A percentile compares a stretch with the other conserved stretches of the same genome.
Evolutionary conservation across 2,797 vertebrate genomes (phyloP).

Genomic region (Clamator glandarius): DNA sequence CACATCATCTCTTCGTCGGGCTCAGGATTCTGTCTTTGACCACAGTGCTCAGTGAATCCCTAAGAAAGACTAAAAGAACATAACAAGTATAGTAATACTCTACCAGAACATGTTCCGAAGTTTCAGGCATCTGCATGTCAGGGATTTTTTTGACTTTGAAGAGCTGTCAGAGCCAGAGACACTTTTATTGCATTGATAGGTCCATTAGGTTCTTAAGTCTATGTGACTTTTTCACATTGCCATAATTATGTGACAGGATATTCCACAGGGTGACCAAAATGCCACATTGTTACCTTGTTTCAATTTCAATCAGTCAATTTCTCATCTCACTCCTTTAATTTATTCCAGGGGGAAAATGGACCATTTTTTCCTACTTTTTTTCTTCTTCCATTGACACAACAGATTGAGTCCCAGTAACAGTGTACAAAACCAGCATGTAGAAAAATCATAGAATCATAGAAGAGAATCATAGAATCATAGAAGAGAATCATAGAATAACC

Average conservation of each 20-base stretch:
- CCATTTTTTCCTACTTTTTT: neutral
- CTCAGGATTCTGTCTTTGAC: neutral
- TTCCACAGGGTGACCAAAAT: neutral
- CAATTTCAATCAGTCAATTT: neutral
- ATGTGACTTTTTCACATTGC: neutral
- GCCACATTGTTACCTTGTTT: neutral
- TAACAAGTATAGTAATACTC: neutral
- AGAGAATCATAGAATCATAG: no score
- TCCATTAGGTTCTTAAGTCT: neutral
- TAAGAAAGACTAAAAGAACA: neutral
- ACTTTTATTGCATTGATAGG: neutral
- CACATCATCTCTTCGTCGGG: neutral
- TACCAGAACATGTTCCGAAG: neutral
- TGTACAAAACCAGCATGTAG: neutral
- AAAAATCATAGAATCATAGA: no score
- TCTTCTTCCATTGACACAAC: neutral
- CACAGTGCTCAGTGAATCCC: no score
- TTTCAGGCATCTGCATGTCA: neutral
- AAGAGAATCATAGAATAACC: no score
- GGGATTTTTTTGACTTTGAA: neutral
- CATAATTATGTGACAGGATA: neutral
- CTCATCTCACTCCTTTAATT: neutral
- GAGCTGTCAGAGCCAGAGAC: neutral
- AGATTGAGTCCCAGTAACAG: neutral
- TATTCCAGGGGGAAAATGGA: neutral